Base-by-base conservation (phyloP, 2,888 invertebrate genomes). In the Eulithis prunata region DNA sequence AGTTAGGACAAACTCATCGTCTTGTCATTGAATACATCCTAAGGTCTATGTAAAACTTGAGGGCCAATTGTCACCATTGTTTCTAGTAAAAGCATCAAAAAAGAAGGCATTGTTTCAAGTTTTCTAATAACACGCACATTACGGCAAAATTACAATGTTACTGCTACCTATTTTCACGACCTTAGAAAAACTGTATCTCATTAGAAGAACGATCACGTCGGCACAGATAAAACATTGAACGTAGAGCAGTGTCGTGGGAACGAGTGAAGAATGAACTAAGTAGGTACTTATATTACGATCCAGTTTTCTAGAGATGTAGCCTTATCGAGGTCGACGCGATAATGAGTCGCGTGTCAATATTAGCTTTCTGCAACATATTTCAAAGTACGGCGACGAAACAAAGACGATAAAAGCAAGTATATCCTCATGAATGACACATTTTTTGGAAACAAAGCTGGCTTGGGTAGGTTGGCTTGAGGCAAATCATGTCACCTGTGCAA, bases 201-300 rank as follows among this genome's bases (percentile, higher is more conserved):
- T 89, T 89, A 88, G 78, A 72, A 83, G 81, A 86, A 82, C 79
- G 83, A 86, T 87, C 90, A 88, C 87, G 88, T 90, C 80, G 83
- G 77, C 78, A 77, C 71, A 83, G 84, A 86, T 84, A 83, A 82
- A 87, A 78, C 83, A 80, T 86, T 85, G 80, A 79, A 78, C 77
- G 76, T 78, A 80, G 81, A 77, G 81, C 84, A 84, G 84, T 83
- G 85, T 88, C 92, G 91, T 93, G 92, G 89, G 92, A 93, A 92
- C 83, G 72, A 70, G 70, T 69, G 74, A 87, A 89, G 87, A 91
- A 91, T 91, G 80, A 86, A 57, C 57, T 73, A 77, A 80, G 54
- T 67, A 78, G 80, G 57, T 68, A 78, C 81, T 84, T 78, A 79
- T 82, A 82, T 6, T 41, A 54, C 86, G 89, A 89, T 88, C 90